A percentile compares a stretch with the other conserved stretches of the same genome.
These are phyloP conservation scores for Antechinus flavipes DNA, from an alignment of 2,113 vertebrate genomes.

Conservation along the genomic window DNA sequence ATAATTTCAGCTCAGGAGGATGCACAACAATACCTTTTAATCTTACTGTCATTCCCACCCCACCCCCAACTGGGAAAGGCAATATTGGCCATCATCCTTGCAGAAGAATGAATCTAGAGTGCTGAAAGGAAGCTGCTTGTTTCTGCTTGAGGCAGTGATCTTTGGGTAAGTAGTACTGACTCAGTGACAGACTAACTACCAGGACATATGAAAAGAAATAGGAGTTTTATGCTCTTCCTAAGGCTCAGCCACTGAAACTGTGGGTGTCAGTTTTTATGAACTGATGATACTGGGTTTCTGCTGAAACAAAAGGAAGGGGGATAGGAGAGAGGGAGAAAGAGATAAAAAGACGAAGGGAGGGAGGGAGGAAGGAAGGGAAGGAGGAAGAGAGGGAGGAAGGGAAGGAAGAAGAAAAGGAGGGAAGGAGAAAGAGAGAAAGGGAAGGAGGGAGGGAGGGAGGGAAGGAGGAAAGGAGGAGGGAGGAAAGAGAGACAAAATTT, in stretches of 20 bases:
- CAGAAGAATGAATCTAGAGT: not conserved
- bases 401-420: too few species aligned
- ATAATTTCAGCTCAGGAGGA: not conserved
- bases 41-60: not conserved
- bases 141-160: accelerated
- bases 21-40: not conserved
- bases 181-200: not conserved
- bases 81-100: not conserved
- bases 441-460: too few species aligned
- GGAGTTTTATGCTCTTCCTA: not conserved
- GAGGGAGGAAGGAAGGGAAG: too few species aligned
- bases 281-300: slow-evolving; percentile 10
- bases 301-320: not conserved
- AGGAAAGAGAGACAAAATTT: not conserved
- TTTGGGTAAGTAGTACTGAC: not conserved
- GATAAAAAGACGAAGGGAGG: not conserved
- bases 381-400: too few species aligned
- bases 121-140: not conserved
- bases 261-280: slow-evolving; percentile 10
- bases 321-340: not conserved
- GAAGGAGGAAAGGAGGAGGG: too few species aligned
- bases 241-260: not conserved
- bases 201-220: not conserved
- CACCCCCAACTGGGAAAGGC: accelerated
- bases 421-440: too few species aligned